Percentiles rank a stretch among this genome's conserved stretches.
These are phyloP conservation scores for Polietes domitor DNA, from an alignment of 2,888 invertebrate species.

Conservation along the genomic window DNA sequence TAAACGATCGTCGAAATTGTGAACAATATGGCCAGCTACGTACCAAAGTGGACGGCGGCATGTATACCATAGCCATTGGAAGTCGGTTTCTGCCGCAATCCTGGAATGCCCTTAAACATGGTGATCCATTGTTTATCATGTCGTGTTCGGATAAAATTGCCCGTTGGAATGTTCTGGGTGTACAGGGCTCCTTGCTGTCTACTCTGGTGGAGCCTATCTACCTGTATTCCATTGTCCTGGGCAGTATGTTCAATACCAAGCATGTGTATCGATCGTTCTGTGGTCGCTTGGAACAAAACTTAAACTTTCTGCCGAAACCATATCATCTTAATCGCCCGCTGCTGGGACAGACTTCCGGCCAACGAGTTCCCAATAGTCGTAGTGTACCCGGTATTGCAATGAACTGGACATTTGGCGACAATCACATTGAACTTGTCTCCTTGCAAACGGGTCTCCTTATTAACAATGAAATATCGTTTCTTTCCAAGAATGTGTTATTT, in stretches of 20 bases:
- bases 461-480: conserved; percentile 87
- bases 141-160: conserved; percentile 98
- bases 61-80: conserved; percentile 95
- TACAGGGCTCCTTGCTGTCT: conserved; percentile 94
- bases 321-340: conserved; percentile 91
- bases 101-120: conserved; percentile 94
- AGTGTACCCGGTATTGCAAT: conserved; percentile 95
- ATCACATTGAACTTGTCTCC: conserved; percentile 90
- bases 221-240: conserved; percentile 92
- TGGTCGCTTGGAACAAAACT: conserved; percentile 88
- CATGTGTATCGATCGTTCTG: conserved; percentile 92
- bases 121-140: conserved; percentile 94
- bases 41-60: conserved; percentile 97
- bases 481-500: conserved; percentile 81
- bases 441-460: conserved; percentile 92
- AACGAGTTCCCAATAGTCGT: conserved; percentile 91
- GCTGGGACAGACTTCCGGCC: conserved; percentile 90
- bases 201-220: conserved; percentile 94
- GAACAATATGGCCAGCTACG: conserved; percentile 90
- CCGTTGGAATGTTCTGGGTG: conserved; percentile 96
- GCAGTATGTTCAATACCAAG: conserved; percentile 92
- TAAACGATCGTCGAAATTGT: not conserved
- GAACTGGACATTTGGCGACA: conserved; percentile 88
- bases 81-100: conserved; percentile 90
- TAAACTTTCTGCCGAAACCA: conserved; percentile 90